Evolutionary conservation across 2,113 vertebrate genomes (phyloP).

Genomic region (Carassius auratus): DNA sequence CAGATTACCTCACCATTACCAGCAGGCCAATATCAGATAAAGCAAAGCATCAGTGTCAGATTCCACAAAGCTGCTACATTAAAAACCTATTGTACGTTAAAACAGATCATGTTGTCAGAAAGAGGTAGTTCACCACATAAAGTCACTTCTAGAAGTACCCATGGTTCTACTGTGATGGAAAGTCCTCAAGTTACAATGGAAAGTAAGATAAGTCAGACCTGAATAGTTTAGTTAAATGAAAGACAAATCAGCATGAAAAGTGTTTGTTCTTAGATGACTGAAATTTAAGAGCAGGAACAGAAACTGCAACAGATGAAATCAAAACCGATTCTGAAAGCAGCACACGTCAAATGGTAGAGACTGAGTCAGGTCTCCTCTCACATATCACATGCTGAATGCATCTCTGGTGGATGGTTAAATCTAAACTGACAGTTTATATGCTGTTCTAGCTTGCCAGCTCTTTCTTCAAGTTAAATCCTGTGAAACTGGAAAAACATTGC

Average conservation of each 20-base stretch:
- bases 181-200: neutral
- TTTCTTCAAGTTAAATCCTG: neutral
- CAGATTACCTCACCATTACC: slow-evolving; percentile 9
- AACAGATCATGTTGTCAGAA: neutral
- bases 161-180: neutral
- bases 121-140: neutral
- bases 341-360: neutral
- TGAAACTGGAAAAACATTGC: neutral
- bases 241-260: neutral
- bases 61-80: slow-evolving; percentile 18
- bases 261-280: neutral
- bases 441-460: neutral
- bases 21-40: neutral
- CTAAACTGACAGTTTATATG: neutral
- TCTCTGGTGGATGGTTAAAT: neutral
- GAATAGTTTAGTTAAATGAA: neutral
- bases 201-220: neutral
- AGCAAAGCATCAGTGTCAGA: slow-evolving; percentile 14
- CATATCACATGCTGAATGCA: neutral
- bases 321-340: slow-evolving; percentile 22
- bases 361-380: slow-evolving; percentile 4
- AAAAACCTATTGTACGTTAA: neutral
- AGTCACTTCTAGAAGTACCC: neutral
- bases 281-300: neutral
- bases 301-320: neutral